Conservation (phyloP, 2,113 vertebrate species). For the Sander vitreus region DNA sequence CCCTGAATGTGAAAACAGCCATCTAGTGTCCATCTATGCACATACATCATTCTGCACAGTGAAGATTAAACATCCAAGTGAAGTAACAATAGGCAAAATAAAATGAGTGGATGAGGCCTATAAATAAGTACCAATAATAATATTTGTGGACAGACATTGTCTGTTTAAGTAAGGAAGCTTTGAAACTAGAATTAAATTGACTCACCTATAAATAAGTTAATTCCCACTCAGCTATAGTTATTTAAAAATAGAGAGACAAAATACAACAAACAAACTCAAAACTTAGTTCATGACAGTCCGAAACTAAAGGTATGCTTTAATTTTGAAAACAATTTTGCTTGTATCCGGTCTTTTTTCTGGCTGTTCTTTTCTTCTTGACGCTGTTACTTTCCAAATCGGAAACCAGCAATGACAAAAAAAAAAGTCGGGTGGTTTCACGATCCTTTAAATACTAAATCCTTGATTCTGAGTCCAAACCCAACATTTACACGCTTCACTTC, state of each 20-base stretch:
- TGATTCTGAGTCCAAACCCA: not conserved
- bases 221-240: not conserved
- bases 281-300: too few relatives aligned
- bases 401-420: conserved; percentile 46
- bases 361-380: not conserved
- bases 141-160: not conserved
- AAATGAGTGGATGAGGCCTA: not conserved
- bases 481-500: not conserved
- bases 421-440: conserved; percentile 11
- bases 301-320: conserved; percentile 6
- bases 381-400: conserved; percentile 56
- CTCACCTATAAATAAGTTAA: too few relatives aligned
- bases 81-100: not conserved
- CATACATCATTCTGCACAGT: not conserved
- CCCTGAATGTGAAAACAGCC: too few relatives aligned
- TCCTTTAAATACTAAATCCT: conserved; percentile 13
- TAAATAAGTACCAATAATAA: not conserved
- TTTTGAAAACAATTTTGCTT: conserved; percentile 21
- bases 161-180: not conserved
- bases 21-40: not conserved
- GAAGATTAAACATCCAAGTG: not conserved
- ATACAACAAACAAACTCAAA: not conserved
- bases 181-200: not conserved
- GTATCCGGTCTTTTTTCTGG: conserved; percentile 8
- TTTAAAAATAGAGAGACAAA: not conserved